A percentile compares a stretch with the other conserved stretches of the same genome.
phyloP scores from a whole-genome alignment of 2,888 invertebrate species.

The Heliconius sara region DNA sequence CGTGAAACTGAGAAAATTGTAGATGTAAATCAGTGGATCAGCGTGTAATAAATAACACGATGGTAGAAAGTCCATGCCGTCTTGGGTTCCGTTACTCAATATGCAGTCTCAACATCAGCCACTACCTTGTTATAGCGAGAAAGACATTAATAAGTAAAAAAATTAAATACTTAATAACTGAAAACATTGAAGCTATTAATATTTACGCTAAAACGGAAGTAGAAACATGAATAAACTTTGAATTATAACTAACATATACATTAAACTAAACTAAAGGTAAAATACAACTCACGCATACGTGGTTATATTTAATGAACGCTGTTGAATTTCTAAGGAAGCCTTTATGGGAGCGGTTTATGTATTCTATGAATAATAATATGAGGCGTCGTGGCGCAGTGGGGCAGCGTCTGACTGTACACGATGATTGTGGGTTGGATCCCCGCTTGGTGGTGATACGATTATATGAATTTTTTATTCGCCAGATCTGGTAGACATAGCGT shows the following conservation, averaged over 20 bases:
- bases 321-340: neutral
- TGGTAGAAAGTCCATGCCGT: too few relatives aligned
- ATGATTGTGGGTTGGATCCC: neutral
- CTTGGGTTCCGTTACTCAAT: too few relatives aligned
- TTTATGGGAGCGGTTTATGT: neutral
- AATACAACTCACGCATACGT: neutral
- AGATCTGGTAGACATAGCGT: too few relatives aligned
- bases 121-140: too few relatives aligned
- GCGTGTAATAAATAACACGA: too few relatives aligned
- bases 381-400: neutral
- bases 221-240: neutral
- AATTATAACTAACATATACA: neutral
- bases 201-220: too few relatives aligned
- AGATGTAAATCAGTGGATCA: too few relatives aligned
- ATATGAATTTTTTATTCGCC: neutral
- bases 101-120: too few relatives aligned
- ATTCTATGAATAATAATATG: neutral
- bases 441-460: neutral
- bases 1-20: too few relatives aligned
- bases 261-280: neutral
- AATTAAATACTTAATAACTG: too few relatives aligned
- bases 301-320: slow-evolving; percentile 12
- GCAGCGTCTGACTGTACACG: neutral
- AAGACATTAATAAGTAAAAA: too few relatives aligned
- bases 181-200: too few relatives aligned